Percentiles rank a stretch among this genome's conserved stretches.
phyloP scores from a whole-genome alignment of 2,888 invertebrate species.

The Pseudococcus longispinus region DNA sequence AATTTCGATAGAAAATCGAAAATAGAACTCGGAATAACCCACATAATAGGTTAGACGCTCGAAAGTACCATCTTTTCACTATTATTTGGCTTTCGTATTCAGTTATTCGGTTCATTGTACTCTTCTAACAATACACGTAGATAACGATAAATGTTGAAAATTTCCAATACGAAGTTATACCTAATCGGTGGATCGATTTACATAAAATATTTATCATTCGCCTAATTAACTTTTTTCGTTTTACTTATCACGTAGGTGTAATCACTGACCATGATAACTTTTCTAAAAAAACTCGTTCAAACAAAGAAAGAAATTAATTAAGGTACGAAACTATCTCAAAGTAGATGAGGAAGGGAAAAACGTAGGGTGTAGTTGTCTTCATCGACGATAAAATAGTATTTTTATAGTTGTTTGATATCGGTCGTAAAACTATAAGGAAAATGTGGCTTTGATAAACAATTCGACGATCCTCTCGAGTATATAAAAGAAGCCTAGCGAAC shows the following conservation, averaged over 20 bases:
- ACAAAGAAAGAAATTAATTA: background rate
- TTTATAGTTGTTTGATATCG: background rate
- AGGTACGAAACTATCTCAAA: no score
- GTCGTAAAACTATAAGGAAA: background rate
- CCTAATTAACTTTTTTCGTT: background rate
- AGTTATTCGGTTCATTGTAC: background rate
- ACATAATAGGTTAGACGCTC: no score
- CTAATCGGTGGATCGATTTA: background rate
- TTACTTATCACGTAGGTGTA: background rate
- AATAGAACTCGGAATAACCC: no score
- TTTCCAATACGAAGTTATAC: no score
- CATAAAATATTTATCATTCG: background rate
- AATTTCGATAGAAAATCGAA: background rate
- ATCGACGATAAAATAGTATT: background rate
- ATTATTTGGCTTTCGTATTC: no score
- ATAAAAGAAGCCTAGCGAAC: background rate
- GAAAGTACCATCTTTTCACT: no score
- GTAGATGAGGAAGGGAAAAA: no score
- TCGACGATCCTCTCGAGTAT: background rate
- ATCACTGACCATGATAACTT: no score
- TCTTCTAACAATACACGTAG: background rate
- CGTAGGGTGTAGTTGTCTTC: background rate
- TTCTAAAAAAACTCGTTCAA: no score
- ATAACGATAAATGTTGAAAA: background rate
- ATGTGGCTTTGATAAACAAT: constrained; percentile 22